Evolutionary conservation across 2,888 invertebrate genomes (phyloP), one percentile per base, ranked within the genome.

Genomic region (Temnothorax unifasciatus): DNA sequence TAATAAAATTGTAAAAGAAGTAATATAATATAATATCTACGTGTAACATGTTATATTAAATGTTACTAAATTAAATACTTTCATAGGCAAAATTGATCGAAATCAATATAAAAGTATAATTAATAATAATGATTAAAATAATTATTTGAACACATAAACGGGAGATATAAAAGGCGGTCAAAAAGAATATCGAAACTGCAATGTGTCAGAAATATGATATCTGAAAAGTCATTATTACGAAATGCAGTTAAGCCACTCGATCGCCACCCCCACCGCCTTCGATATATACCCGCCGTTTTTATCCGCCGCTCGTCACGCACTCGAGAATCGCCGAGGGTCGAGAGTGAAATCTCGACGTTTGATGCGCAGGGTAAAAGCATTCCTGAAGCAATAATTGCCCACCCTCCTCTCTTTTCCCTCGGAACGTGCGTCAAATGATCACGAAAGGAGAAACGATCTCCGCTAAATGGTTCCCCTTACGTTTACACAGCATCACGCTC

Each of bases 291-390:
- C 69, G 18, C 18, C 79, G 59, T 82, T 82, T 82, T 82, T 52
- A 77, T 44, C 15, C 52, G 57, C 68, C 50, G 41, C 59, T 69
- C 25, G 57, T 15, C 18, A 47, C 57, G 38, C 38, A 63, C 79
- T 64, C 84, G 57, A 76, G 79, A 52, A 9, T 13, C 59, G 29
- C 44, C 84, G 59, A 84, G 85, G 73, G 84, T 66, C 79, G 84
- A 44, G 76, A 84, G 73, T 81, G 50, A 83, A 83, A 85, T 83
- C 79, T 74, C 74, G 85, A 57, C 88, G 90, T 90, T 88, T 90
- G 90, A 90, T 88, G 87, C 89, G 89, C 85, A 82, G 84, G 87
- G 79, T 82, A 75, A 83, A 85, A 85, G 87, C 90, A 82, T 89
- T 71, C 86, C 86, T 54, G 82, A 77, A 84, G 81, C 85, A 90